Conservation (phyloP, 2,888 invertebrate genomes). For the Watsonalla binaria region DNA sequence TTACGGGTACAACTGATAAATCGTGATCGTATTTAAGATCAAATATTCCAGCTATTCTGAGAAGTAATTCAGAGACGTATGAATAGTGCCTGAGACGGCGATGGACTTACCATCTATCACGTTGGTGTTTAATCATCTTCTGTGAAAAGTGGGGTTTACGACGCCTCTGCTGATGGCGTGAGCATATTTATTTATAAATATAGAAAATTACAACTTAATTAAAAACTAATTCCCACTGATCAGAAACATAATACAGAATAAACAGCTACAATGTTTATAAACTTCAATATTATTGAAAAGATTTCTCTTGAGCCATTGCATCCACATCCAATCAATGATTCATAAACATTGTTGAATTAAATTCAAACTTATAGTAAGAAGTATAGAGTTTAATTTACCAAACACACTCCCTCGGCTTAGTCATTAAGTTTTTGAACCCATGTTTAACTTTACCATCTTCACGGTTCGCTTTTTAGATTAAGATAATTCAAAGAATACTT, state of each 20-base stretch:
- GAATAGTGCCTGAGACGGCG: too few relatives aligned
- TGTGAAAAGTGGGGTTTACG: too few relatives aligned
- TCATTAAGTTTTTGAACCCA: slow-evolving; percentile 12
- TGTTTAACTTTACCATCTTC: slow-evolving; percentile 3
- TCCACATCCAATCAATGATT: slow-evolving; percentile 19
- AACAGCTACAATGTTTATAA: slow-evolving; percentile 1
- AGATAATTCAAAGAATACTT: slow-evolving; percentile 35
- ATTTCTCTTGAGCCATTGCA: slow-evolving; percentile 15
- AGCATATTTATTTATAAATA: too few relatives aligned
- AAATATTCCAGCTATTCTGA: too few relatives aligned
- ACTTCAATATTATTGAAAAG: slow-evolving; percentile 4
- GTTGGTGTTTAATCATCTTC: too few relatives aligned
- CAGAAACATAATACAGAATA: not conserved
- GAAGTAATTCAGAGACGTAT: too few relatives aligned
- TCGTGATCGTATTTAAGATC: too few relatives aligned
- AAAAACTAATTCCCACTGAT: not conserved
- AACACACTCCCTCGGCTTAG: slow-evolving; percentile 13
- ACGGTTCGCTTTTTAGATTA: not conserved
- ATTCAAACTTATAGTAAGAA: slow-evolving; percentile 6
- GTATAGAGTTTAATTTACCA: slow-evolving; percentile 16
- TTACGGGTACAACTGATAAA: too few relatives aligned
- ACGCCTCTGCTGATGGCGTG: too few relatives aligned
- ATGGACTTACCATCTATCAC: too few relatives aligned
- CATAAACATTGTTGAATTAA: slow-evolving; percentile 6
- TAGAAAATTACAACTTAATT: too few relatives aligned